Percentiles rank a stretch among this genome's conserved stretches.
phyloP scores from a whole-genome alignment of 2,113 vertebrate species.

The Saccopteryx leptura region DNA sequence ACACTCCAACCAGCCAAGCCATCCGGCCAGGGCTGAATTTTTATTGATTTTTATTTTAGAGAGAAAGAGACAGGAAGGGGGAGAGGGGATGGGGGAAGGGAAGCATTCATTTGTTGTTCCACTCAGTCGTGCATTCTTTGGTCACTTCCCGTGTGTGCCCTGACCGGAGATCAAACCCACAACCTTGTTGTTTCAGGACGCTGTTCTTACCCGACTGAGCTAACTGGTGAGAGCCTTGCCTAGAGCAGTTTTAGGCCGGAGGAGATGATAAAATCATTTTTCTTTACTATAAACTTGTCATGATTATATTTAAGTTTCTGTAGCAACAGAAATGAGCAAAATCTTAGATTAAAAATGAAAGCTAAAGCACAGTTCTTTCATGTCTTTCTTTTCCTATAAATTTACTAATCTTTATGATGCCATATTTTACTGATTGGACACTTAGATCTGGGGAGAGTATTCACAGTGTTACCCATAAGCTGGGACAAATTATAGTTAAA shows the following conservation, averaged over 20 bases:
- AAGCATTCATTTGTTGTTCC: too few relatives aligned
- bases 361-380: neutral
- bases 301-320: constrained; percentile 57
- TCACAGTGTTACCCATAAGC: neutral
- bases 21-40: too few relatives aligned
- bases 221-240: neutral
- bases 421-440: constrained; percentile 5
- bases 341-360: constrained; percentile 68
- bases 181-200: too few relatives aligned
- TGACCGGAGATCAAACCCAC: too few relatives aligned
- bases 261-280: constrained; percentile 58
- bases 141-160: too few relatives aligned
- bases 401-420: constrained; percentile 11
- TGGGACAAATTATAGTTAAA: neutral
- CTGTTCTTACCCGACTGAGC: too few relatives aligned
- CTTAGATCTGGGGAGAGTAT: neutral
- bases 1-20: too few relatives aligned
- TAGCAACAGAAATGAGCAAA: constrained; percentile 67
- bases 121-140: too few relatives aligned
- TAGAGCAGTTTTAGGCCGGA: constrained; percentile 29
- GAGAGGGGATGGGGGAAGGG: too few relatives aligned
- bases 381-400: constrained; percentile 9
- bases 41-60: too few relatives aligned
- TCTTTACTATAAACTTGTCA: constrained; percentile 55
- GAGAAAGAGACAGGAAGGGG: too few relatives aligned